These are phyloP conservation scores for Brachystomella parvula DNA, from an alignment of 1,140 invertebrate species.

Conservation along the genomic window DNA sequence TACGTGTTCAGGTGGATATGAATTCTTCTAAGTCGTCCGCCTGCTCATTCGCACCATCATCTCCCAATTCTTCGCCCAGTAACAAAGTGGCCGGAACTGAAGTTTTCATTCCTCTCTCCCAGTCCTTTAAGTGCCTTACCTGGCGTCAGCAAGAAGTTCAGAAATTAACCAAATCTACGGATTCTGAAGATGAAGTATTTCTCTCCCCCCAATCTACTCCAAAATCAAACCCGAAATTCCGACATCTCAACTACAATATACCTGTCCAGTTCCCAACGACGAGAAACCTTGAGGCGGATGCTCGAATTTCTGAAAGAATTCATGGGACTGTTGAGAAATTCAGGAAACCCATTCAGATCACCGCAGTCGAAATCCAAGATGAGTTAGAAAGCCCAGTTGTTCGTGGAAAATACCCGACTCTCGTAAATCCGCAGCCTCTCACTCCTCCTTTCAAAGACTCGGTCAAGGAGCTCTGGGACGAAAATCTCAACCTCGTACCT, in stretches of 20 bases:
- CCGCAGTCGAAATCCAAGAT: not conserved
- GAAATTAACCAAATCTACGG: not conserved
- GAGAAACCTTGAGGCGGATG: conserved; percentile 25
- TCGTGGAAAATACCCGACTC: conserved; percentile 7
- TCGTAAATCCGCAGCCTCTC: conserved; percentile 10
- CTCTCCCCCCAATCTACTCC: conserved; percentile 23
- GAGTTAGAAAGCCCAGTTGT: not conserved
- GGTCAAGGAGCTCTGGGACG: not conserved
- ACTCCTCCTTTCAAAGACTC: not conserved
- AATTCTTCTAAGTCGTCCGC: conserved; percentile 5
- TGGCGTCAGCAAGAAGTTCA: conserved; percentile 33
- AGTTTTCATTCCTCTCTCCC: conserved; percentile 30
- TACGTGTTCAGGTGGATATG: conserved; percentile 19
- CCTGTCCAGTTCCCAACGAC: conserved; percentile 26
- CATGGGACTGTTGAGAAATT: conserved; percentile 18
- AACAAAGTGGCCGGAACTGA: conserved; percentile 16
- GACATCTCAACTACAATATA: conserved; percentile 30
- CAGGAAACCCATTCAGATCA: not conserved
- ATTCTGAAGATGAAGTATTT: conserved; percentile 18
- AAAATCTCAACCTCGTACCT: not conserved
- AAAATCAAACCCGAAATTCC: conserved; percentile 14
- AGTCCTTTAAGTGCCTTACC: conserved; percentile 34
- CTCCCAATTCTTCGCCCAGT: not conserved
- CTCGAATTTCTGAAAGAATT: conserved; percentile 29
- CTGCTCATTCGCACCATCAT: not conserved